Base-by-base conservation (phyloP, 2,888 invertebrate species). In the Smittia sp. region DNA sequence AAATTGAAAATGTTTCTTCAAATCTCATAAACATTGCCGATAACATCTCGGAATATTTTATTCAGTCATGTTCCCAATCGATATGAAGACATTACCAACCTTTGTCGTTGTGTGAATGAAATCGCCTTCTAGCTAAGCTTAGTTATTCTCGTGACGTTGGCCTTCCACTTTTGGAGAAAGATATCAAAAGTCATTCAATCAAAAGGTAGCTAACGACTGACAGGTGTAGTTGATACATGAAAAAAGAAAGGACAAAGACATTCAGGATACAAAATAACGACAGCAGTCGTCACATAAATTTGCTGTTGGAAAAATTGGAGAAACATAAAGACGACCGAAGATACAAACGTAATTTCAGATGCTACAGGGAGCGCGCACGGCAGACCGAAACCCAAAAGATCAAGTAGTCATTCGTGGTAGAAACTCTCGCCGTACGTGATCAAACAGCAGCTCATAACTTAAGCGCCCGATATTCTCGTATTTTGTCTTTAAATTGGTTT, bases 191-290 rank as follows among this genome's bases (percentile, higher is more conserved):
- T 20, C 18, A 66, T 38, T 32, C 18, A 32, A 66, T 38, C 38
- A 69, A 69, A 52, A 69, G 69, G 69, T 69, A 69, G 69, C 69
- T 67, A 69, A 69, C 69, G 69, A 69, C 15, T 69, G 69, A 69
- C 69, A 69, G 69, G 69, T 69, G 69, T 24, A 22, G 58, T 4
- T 41, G 67, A 22, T 63, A 58, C 27, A 22, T 58, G n/a, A n/a
- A 58, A 58, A 63, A 58, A 24, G 24, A 58, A 63, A 20, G 25
- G 63, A 63, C 63, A 27, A 24, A 63, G 11, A 1, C 63, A 58
- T 58, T 32, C 32, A 58, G n/a, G 20, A 22, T n/a, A 58, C n/a
- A 58, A 58, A 58, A 58, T 18, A 58, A 58, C 58, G 58, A 22
- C 58, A 58, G 13, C 20, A 58, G 58, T 58, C 9, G 22, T 58